phyloP scores from a whole-genome alignment of 2,113 vertebrate species.

The Pseudorhombus dupliciocellatus region DNA sequence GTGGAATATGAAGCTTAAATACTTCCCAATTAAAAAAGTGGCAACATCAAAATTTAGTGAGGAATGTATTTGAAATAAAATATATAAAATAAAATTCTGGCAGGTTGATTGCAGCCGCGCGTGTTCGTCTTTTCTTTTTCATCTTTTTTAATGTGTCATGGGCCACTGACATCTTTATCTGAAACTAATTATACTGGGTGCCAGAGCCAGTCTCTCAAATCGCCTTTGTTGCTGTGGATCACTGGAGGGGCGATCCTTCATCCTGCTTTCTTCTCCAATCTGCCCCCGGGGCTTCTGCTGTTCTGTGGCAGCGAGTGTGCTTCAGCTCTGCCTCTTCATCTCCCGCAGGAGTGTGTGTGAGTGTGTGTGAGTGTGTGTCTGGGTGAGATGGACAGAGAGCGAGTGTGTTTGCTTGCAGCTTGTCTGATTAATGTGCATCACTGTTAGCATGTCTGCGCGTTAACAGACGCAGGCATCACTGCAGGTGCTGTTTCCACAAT shows the following conservation, averaged over 20 bases:
- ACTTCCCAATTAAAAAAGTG: conserved; percentile 34
- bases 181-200: conserved; percentile 66
- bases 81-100: conserved; percentile 1
- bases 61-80: conserved; percentile 44
- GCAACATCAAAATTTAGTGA: conserved; percentile 1
- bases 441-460: background rate
- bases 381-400: conserved; percentile 19
- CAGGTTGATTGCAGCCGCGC: conserved; percentile 8
- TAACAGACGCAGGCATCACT: conserved; percentile 23
- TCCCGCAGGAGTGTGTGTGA: conserved; percentile 40
- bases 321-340: conserved; percentile 50
- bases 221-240: conserved; percentile 70
- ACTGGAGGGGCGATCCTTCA: conserved; percentile 68
- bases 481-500: conserved; percentile 10
- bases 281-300: conserved; percentile 52
- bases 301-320: conserved; percentile 36
- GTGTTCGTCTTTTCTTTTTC: background rate
- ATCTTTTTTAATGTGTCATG: conserved; percentile 4
- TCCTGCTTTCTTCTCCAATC: conserved; percentile 62
- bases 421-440: conserved; percentile 54
- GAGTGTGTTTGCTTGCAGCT: conserved; percentile 1
- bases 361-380: conserved; percentile 1
- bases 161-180: conserved; percentile 63
- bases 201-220: conserved; percentile 57
- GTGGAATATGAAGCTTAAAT: conserved; percentile 16